Base-by-base conservation (phyloP, 2,888 invertebrate species). In the Megalurothrips usitatus region DNA sequence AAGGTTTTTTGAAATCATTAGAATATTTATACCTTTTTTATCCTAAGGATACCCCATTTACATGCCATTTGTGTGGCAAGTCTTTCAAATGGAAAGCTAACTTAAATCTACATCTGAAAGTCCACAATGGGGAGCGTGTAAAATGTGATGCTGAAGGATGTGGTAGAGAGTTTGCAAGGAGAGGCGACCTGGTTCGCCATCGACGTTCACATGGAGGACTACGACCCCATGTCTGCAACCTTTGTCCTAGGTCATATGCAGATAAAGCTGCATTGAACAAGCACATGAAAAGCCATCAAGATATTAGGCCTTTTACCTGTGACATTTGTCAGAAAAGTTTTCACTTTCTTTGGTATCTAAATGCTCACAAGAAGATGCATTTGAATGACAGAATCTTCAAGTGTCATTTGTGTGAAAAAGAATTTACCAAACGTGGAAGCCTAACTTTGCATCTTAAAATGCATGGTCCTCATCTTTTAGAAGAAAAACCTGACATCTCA, bases 311-410 rank as follows among this genome's bases (percentile, higher is more conserved):
- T 43, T 82, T 80, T 63, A 78, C 80, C 43, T 83, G 83, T 75
- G 82, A 83, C 49, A 80, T 82, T 48, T 83, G 83, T 26, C 81
- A 82, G 1, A 83, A 83, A 79, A 82, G 81, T 68, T 83, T 83
- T 52, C 83, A 82, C 52, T 83, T 81, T 58, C 81, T 81, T 63
- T 83, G 83, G 83, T 81, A 81, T 23, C 79, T 81, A 47, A 81
- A 78, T 58, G 79, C 82, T 11, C 83, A 83, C 79, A 83, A 83
- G 80, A 83, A 82, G 80, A 82, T 80, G n/a, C 83, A 83, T 81
- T 75, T 49, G 14, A 81, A 82, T 14, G 81, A 81, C 58, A 82
- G 81, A 26, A 26, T 79, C n/a, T 80, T 78, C 68, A 52, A 80
- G 23, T 83, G 83, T 63, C 75, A 68, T 47, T 63, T 79, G 14